A percentile compares a stretch with the other conserved stretches of the same genome.
These are phyloP conservation scores for Eupithecia vulgata DNA, from an alignment of 2,888 invertebrate species.

Conservation along the genomic window DNA sequence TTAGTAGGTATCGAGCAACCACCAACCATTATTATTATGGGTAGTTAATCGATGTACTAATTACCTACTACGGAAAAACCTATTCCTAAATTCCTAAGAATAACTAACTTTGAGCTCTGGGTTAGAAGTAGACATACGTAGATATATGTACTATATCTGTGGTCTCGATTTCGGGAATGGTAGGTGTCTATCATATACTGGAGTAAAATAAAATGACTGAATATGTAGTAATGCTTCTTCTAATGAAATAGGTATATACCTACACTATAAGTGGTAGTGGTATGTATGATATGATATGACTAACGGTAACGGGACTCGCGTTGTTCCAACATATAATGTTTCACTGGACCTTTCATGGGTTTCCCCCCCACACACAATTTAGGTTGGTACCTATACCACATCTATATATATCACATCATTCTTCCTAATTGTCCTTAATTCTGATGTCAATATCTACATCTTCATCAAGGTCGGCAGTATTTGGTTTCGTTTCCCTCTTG, in stretches of 20 bases:
- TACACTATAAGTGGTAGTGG: background rate
- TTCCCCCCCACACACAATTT: background rate
- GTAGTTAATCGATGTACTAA: background rate
- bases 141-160: background rate
- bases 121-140: background rate
- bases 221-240: background rate
- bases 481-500: conserved; percentile 63
- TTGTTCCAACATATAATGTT: background rate
- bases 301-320: background rate
- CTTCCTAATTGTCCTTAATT: conserved; percentile 52
- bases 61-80: background rate
- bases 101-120: background rate
- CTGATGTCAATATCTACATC: conserved; percentile 68
- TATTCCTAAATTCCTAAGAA: background rate
- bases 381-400: too few relatives aligned
- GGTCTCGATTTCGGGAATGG: background rate
- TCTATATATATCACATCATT: background rate
- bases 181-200: background rate
- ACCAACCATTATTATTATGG: background rate
- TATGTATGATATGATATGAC: background rate
- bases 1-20: background rate
- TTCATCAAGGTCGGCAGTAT: conserved; percentile 51
- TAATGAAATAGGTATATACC: background rate
- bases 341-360: background rate
- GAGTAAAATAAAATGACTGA: background rate